These are phyloP conservation scores for Sylvia borin DNA, from an alignment of 2,797 vertebrate genomes.

Conservation along the genomic window DNA sequence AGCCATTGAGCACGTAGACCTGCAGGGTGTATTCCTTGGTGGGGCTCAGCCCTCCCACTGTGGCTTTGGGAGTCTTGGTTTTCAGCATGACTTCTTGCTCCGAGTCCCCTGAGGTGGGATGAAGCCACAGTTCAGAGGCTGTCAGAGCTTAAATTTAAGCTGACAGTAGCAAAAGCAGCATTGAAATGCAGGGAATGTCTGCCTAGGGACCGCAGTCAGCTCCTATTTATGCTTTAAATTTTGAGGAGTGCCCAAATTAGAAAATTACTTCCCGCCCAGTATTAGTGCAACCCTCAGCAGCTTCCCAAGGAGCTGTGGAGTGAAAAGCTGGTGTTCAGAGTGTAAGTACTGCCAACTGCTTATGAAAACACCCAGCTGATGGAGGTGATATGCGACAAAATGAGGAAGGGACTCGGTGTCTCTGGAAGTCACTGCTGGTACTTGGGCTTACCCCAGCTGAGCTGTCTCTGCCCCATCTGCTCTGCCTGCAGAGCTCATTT, in stretches of 20 bases:
- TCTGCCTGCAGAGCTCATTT: neutral
- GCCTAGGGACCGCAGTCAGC: neutral
- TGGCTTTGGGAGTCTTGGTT: slow-evolving; percentile 89
- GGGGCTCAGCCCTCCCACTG: slow-evolving; percentile 90
- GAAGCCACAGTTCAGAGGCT: slow-evolving; percentile 21
- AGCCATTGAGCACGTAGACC: slow-evolving; percentile 86
- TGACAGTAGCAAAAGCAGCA: slow-evolving; percentile 6
- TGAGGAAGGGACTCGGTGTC: neutral
- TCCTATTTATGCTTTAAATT: neutral
- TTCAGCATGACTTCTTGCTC: slow-evolving; percentile 96
- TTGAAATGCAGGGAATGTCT: slow-evolving; percentile 42
- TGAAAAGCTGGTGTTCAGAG: neutral
- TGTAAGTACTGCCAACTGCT: neutral
- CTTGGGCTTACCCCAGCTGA: neutral
- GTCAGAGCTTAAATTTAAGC: slow-evolving; percentile 23
- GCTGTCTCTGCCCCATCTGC: neutral
- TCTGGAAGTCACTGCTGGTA: neutral
- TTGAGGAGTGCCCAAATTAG: neutral
- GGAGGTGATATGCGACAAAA: neutral
- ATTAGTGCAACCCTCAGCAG: neutral
- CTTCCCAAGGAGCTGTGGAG: neutral
- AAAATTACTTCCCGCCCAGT: neutral
- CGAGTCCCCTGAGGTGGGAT: slow-evolving; percentile 78
- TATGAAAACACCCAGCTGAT: neutral
- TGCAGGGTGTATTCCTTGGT: slow-evolving; percentile 88